Evolutionary conservation across 2,888 invertebrate species (phyloP).

Genomic region (Cryptocephalus moraei): DNA sequence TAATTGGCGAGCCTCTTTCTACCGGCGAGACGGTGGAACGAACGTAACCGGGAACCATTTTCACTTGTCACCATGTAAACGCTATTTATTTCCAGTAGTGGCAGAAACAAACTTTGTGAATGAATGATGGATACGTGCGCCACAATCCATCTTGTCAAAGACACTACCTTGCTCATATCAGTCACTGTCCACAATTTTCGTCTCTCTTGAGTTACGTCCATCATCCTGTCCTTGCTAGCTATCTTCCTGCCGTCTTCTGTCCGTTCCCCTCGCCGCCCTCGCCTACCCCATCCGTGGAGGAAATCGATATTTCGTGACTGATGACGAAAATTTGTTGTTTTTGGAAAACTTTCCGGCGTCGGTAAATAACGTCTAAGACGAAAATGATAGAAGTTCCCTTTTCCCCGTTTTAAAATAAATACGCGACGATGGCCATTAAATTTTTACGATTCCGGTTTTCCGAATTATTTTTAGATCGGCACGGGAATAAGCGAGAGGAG

Average conservation of each 20-base stretch:
- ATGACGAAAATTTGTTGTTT: constrained; percentile 1
- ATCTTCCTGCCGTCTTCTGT: constrained; percentile 5
- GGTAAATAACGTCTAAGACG: no score
- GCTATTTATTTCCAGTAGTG: neutral
- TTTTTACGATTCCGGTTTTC: no score
- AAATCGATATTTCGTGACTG: constrained; percentile 20
- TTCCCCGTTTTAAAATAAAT: no score
- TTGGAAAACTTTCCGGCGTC: no score
- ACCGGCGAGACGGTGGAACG: no score
- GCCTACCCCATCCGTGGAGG: neutral
- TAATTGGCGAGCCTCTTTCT: neutral
- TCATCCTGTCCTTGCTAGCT: constrained; percentile 12
- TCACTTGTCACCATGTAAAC: neutral
- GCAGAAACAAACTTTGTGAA: constrained; percentile 12
- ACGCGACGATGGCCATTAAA: no score
- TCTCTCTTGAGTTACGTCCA: constrained; percentile 19
- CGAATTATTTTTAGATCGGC: no score
- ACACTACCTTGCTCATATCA: constrained; percentile 26
- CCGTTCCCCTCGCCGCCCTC: constrained; percentile 3
- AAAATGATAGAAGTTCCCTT: no score
- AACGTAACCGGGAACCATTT: no score
- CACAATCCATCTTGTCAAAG: constrained; percentile 25
- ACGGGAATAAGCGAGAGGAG: no score
- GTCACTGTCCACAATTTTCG: constrained; percentile 28
- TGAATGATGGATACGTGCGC: constrained; percentile 13